Conservation (phyloP, 2,888 invertebrate species). For the Meloe dianella region DNA sequence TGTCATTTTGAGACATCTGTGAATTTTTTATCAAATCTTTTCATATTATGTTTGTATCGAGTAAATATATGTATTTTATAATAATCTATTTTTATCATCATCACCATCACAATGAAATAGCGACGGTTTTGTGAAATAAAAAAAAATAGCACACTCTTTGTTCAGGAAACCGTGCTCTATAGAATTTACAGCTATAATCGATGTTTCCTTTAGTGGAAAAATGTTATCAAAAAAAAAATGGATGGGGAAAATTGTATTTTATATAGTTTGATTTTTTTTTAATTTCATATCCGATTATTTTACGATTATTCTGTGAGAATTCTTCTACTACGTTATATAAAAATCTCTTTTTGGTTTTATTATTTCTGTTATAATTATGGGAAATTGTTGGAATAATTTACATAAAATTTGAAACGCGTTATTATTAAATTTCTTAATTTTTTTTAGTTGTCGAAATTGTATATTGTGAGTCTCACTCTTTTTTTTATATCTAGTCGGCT, state of each 20-base stretch:
- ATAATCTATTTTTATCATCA: background rate
- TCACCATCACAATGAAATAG: background rate
- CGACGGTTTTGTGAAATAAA: background rate
- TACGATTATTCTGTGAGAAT: background rate
- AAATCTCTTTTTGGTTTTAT: background rate
- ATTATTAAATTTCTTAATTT: background rate
- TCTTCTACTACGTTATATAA: background rate
- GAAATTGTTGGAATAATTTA: background rate
- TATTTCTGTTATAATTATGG: background rate
- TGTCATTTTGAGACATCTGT: background rate
- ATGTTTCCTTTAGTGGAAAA: background rate
- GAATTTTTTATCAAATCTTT: constrained; percentile 2
- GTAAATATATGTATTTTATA: background rate
- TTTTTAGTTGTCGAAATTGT: background rate
- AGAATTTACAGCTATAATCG: background rate
- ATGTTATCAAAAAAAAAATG: background rate
- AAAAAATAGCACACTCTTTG: background rate
- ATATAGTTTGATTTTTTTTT: background rate
- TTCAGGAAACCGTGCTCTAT: background rate
- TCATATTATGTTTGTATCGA: background rate
- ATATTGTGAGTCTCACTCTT: background rate
- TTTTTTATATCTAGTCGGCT: background rate
- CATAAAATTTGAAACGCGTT: background rate
- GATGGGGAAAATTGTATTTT: background rate
- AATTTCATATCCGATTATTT: background rate